Evolutionary conservation across 2,888 invertebrate species (phyloP).

Genomic region (Heteropelma amictum): DNA sequence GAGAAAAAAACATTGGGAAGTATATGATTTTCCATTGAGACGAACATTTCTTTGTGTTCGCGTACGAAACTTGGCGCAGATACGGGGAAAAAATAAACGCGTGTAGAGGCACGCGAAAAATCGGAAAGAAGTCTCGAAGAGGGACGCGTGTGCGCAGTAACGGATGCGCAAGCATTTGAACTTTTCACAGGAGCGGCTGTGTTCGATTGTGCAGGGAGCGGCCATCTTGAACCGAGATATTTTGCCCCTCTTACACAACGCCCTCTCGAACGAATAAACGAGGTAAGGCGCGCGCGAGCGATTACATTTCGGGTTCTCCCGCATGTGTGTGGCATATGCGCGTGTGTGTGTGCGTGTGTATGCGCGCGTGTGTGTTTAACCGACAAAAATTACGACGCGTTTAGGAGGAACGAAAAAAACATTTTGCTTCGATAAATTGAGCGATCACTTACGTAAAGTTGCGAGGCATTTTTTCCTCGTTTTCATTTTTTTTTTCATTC

Average conservation of each 20-base stretch:
- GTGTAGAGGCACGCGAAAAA: neutral
- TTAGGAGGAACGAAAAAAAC: constrained; percentile 23
- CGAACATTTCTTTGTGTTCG: no score
- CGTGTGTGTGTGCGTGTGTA: neutral
- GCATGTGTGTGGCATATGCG: constrained; percentile 23
- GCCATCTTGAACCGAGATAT: constrained; percentile 75
- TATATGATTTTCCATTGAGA: no score
- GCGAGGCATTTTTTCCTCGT: neutral
- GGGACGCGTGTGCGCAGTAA: constrained; percentile 65
- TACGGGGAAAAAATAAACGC: neutral
- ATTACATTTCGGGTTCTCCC: constrained; percentile 56
- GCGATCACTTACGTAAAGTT: constrained; percentile 29
- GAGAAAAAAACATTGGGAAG: no score
- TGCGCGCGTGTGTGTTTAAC: constrained; percentile 45
- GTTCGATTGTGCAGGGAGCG: constrained; percentile 56
- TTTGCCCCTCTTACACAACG: constrained; percentile 78
- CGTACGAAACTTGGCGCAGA: no score
- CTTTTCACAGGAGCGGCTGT: constrained; percentile 58
- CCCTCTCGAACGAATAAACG: constrained; percentile 80
- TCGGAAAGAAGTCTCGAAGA: neutral
- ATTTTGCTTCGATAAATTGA: constrained; percentile 12
- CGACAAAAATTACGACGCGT: constrained; percentile 53
- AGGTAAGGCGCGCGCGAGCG: constrained; percentile 65
- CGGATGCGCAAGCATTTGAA: constrained; percentile 72
- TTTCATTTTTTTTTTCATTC: neutral